Evolutionary conservation across 2,888 invertebrate species (phyloP), one percentile per base, ranked within the genome.

Genomic region (Patella pellucida): DNA sequence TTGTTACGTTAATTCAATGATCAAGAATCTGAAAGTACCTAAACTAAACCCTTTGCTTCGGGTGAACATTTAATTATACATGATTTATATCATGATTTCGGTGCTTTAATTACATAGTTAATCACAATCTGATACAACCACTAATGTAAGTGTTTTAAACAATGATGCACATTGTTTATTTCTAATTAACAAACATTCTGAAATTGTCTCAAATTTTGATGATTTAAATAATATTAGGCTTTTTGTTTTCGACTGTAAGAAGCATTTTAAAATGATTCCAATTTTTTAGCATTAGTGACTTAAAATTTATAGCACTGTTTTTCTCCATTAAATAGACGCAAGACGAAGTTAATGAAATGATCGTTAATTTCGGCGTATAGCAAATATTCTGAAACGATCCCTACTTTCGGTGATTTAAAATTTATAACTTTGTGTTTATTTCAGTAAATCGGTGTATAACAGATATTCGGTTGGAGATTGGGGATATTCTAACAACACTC

Each of bases 381-480:
- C 5, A 56, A 56, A 56, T 9, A 16, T 9, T 9, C 56, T 56
- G 11, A 19, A 3, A 9, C 9, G 16, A 56, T 9, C 19, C 62
- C 5, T 12, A 19, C 23, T 62, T 23, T 15, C 23, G 12, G 23
- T 11, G 23, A 23, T 23, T 62, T 62, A 9, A 62, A 23, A 5
- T 23, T 14, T 3, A 19, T 62, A 23, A 11, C 23, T 12, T 11
- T 62, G 19, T 62, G 11, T 23, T 62, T 16, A 11, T 62, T 62
- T 68, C 82, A 90, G 90, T 75, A 85, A 87, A 76, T 83, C 85
- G 31, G 82, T 97, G 50, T 96, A 96, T 90, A 96, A 97, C 0
- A 83, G 91, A 0, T 97, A 95, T 91, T 96, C 97, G 1, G 95
- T 96, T 73, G 93, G 95, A 79, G 97, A 97, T 92, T 97, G 97